Conservation (phyloP, 2,888 invertebrate species). For the Habrosyne pyritoides region DNA sequence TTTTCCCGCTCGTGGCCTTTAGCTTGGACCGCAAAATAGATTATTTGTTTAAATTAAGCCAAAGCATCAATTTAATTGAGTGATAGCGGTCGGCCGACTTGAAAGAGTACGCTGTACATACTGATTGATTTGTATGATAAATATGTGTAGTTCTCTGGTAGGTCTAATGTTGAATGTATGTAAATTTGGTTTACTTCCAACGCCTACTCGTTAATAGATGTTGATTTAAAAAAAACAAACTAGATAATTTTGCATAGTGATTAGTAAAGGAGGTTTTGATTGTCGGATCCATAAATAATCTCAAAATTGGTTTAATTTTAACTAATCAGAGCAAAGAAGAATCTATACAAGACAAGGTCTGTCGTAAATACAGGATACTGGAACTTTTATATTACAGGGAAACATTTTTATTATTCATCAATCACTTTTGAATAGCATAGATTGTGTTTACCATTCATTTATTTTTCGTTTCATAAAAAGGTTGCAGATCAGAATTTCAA, state of each 20-base stretch:
- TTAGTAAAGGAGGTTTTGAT: neutral
- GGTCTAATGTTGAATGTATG: neutral
- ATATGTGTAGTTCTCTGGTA: neutral
- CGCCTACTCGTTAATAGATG: neutral
- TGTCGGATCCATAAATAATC: neutral
- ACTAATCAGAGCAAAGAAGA: neutral
- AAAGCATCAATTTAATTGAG: slow-evolving; percentile 1
- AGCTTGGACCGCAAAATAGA: neutral
- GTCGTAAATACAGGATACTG: too few species aligned
- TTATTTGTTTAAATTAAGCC: neutral
- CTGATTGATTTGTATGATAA: neutral
- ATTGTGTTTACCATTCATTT: too few species aligned
- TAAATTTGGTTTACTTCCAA: neutral
- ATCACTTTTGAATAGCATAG: too few species aligned
- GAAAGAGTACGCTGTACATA: neutral
- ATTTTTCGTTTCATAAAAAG: too few species aligned
- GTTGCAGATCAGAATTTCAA: too few species aligned
- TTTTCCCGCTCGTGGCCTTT: neutral
- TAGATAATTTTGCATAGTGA: neutral
- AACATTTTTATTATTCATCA: too few species aligned
- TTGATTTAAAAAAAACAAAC: neutral
- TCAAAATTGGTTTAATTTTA: too few species aligned
- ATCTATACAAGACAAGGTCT: too few species aligned
- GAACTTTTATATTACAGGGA: too few species aligned
- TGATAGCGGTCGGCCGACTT: slow-evolving; percentile 15